These are phyloP conservation scores for Ectemnius cavifrons DNA, from an alignment of 2,888 invertebrate genomes.

Conservation along the genomic window DNA sequence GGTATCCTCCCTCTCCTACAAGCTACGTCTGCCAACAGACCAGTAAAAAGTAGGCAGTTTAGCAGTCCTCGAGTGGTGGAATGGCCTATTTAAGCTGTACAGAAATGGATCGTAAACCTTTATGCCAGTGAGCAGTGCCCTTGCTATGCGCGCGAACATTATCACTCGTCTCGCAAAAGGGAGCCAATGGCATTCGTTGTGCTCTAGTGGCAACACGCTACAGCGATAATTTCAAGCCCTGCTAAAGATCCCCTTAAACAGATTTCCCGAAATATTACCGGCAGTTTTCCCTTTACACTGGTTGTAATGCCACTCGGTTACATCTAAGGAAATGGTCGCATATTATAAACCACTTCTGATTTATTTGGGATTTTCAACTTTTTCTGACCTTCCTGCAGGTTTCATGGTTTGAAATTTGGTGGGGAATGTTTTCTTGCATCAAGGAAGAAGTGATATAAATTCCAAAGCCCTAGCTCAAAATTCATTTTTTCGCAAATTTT, in stretches of 20 bases:
- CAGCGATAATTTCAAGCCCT: background rate
- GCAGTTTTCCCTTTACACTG: constrained; percentile 1
- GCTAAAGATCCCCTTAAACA: constrained; percentile 1
- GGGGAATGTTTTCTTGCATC: too few species aligned
- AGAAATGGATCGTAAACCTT: constrained; percentile 46
- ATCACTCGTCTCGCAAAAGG: constrained; percentile 20
- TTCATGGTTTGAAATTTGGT: too few species aligned
- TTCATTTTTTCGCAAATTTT: too few species aligned
- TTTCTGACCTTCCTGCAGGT: too few species aligned
- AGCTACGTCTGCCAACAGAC: constrained; percentile 8
- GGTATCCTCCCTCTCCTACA: background rate
- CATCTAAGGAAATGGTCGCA: too few species aligned
- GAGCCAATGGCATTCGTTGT: constrained; percentile 1
- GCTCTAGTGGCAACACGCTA: background rate
- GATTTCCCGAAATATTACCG: background rate
- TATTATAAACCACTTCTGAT: too few species aligned
- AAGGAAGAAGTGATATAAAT: too few species aligned
- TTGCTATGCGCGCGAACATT: constrained; percentile 10
- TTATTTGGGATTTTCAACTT: too few species aligned
- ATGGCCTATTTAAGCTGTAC: constrained; percentile 48
- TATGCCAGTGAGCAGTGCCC: constrained; percentile 14
- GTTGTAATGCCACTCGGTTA: too few species aligned
- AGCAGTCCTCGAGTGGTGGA: constrained; percentile 32
- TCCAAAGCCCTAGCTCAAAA: too few species aligned
- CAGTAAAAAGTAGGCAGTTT: constrained; percentile 47